A percentile compares a stretch with the other conserved stretches of the same genome.
Conservation (phyloP, 1,140 invertebrate species). For the Philotrypesis tridentata region DNA sequence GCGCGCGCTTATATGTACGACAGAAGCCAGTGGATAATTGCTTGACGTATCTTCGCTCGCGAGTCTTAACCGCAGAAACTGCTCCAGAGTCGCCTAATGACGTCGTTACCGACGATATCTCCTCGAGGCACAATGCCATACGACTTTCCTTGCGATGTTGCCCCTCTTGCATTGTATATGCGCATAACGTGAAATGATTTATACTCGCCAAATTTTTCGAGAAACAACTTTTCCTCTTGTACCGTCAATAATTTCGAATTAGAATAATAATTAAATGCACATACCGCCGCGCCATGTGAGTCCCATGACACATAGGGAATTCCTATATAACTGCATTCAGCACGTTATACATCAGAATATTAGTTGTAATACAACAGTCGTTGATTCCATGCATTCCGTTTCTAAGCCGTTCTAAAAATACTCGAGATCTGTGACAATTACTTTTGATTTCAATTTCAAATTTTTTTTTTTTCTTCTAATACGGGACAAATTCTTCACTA, state of each 20-base stretch:
- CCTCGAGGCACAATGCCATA: not conserved
- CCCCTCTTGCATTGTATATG: not conserved
- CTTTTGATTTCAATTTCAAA: no score
- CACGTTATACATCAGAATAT: not conserved
- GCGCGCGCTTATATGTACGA: not conserved
- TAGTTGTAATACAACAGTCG: no score
- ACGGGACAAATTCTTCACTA: no score
- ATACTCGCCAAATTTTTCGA: not conserved
- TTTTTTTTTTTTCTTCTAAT: no score
- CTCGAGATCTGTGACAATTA: no score
- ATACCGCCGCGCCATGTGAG: no score
- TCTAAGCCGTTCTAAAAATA: no score
- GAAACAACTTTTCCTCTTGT: not conserved
- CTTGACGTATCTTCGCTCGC: constrained; percentile 31
- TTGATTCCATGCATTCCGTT: no score
- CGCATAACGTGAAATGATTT: constrained; percentile 7
- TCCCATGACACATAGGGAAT: no score
- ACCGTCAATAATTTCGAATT: no score
- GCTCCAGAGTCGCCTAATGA: constrained; percentile 24
- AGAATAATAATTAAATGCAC: no score
- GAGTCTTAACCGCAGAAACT: not conserved
- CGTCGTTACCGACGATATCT: constrained; percentile 40
- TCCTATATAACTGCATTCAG: no score
- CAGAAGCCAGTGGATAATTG: constrained; percentile 30
- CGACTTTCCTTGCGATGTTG: not conserved